Evolutionary conservation across 2,888 invertebrate species (phyloP).

Genomic region (Nematopogon swammerdamellus): DNA sequence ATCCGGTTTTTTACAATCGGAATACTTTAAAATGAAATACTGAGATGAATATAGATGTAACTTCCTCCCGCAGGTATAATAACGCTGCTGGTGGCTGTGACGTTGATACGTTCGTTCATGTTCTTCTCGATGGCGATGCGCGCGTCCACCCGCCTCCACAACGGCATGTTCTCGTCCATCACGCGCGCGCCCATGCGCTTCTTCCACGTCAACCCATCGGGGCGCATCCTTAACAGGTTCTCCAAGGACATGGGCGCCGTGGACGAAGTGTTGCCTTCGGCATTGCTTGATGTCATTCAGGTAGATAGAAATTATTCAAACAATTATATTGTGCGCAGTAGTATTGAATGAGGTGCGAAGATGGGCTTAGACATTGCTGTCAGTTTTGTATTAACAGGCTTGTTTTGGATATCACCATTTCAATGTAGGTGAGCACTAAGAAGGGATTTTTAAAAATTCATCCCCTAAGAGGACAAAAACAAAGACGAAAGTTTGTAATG

Average conservation of each 20-base stretch:
- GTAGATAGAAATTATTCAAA: no score
- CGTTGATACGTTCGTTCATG: conserved; percentile 50
- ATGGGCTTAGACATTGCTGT: no score
- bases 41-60: no score
- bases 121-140: conserved; percentile 67
- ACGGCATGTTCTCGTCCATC: conserved; percentile 79
- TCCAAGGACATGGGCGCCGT: conserved; percentile 83
- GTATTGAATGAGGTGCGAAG: no score
- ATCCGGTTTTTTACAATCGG: no score
- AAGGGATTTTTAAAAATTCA: no score
- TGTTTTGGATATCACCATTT: no score
- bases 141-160: conserved; percentile 76
- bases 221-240: conserved; percentile 81
- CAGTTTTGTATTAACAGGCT: no score
- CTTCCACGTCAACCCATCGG: conserved; percentile 84
- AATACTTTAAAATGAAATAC: no score
- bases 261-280: conserved; percentile 61
- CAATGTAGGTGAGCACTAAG: no score
- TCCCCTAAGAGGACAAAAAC: no score
- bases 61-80: conserved; percentile 47
- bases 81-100: conserved; percentile 41
- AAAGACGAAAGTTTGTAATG: no score
- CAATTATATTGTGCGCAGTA: conserved; percentile 7
- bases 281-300: conserved; percentile 61
- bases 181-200: conserved; percentile 80